A percentile compares a stretch with the other conserved stretches of the same genome.
Evolutionary conservation across 2,113 vertebrate genomes (phyloP).

Genomic region (Elachura formosa): DNA sequence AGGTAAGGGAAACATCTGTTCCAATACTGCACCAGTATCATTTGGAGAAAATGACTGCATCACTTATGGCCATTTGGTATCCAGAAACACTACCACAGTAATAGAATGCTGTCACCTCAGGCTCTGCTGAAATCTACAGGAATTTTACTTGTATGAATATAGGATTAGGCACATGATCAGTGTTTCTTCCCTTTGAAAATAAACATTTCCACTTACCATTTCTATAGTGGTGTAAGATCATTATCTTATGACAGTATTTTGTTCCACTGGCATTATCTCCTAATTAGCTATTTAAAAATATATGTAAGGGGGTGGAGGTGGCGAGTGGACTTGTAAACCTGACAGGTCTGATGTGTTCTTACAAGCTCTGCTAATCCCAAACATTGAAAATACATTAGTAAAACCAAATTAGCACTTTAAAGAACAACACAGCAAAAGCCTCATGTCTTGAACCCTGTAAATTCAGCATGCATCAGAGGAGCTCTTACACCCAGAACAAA

Average conservation of each 20-base stretch:
- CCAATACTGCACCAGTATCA: background rate
- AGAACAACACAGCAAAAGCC: background rate
- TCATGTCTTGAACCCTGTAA: background rate
- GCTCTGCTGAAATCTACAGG: constrained; percentile 30
- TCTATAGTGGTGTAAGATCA: background rate
- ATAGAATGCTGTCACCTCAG: constrained; percentile 52
- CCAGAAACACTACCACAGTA: constrained; percentile 42
- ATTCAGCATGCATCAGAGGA: background rate
- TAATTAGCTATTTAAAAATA: constrained; percentile 57
- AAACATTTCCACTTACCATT: constrained; percentile 43
- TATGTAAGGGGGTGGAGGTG: constrained; percentile 17
- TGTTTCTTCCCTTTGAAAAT: constrained; percentile 48
- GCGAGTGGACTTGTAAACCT: background rate
- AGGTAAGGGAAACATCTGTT: constrained; percentile 59
- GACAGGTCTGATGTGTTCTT: constrained; percentile 25
- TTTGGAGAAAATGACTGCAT: constrained; percentile 52
- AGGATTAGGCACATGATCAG: constrained; percentile 48
- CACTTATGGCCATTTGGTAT: constrained; percentile 10
- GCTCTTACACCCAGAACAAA: background rate
- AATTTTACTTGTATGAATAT: constrained; percentile 56
- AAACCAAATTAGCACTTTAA: background rate
- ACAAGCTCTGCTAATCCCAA: constrained; percentile 27
- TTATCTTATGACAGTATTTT: constrained; percentile 37
- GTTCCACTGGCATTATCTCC: constrained; percentile 28
- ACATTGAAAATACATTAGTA: background rate